A percentile compares a stretch with the other conserved stretches of the same genome.
Conservation (phyloP, 1,140 invertebrate species). For the Notospermus geniculatus region DNA sequence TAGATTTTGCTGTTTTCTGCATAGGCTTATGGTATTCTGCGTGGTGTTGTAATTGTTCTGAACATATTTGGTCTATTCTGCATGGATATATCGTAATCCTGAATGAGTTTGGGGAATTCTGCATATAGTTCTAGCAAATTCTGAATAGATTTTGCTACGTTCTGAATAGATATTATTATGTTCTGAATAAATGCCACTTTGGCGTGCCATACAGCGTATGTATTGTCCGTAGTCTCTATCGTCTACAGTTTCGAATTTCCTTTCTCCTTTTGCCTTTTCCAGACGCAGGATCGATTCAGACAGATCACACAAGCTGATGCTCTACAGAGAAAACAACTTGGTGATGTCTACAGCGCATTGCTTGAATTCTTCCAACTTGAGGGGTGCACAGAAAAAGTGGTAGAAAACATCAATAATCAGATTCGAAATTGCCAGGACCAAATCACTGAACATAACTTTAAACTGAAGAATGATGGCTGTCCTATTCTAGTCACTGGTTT, state of each 20-base stretch:
- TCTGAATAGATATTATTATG: no score
- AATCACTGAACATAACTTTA: background rate
- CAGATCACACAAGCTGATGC: background rate
- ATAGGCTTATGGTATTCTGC: no score
- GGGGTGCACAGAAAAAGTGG: background rate
- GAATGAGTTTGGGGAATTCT: no score
- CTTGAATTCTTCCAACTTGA: background rate
- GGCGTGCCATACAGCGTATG: no score
- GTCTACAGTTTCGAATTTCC: background rate
- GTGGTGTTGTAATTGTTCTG: no score
- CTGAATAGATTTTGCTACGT: no score
- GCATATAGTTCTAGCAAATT: no score
- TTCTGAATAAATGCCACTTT: no score
- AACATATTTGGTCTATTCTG: no score
- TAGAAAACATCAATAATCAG: background rate
- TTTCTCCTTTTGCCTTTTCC: background rate
- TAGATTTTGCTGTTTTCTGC: no score
- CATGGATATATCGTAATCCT: no score
- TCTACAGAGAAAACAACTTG: background rate
- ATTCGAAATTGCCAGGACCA: background rate
- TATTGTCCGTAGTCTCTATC: background rate
- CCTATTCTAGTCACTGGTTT: slow-evolving; percentile 6
- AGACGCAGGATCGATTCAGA: background rate
- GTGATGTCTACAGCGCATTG: background rate
- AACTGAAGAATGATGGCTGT: background rate